Evolutionary conservation across 30 jellyfish, hydroid and myxozoan species (phyloP).

Genomic region (Phacellophora camtschatica): DNA sequence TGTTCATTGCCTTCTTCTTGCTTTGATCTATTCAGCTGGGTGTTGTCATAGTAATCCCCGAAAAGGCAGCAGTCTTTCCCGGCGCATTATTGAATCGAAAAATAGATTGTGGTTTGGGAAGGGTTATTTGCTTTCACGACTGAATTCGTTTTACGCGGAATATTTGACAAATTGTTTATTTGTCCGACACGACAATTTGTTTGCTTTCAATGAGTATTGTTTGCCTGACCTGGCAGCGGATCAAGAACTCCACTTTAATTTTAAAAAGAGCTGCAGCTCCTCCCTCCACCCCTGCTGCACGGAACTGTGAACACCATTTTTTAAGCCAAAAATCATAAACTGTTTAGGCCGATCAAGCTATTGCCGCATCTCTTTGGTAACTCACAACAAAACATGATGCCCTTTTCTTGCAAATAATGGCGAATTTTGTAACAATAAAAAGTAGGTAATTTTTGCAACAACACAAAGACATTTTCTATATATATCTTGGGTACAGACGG

Average conservation of each 20-base stretch:
- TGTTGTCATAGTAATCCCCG: conserved; percentile 25
- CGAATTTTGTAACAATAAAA: too few relatives aligned
- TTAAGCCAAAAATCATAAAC: too few relatives aligned
- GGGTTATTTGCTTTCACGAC: neutral
- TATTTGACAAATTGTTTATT: neutral
- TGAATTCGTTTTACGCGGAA: neutral
- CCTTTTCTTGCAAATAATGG: too few relatives aligned
- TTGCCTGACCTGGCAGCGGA: neutral
- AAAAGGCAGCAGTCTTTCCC: conserved; percentile 18
- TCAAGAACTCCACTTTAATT: too few relatives aligned
- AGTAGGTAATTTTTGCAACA: too few relatives aligned
- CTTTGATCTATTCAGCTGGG: conserved; percentile 4
- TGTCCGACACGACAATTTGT: neutral
- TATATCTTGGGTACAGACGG: too few relatives aligned
- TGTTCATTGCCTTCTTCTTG: neutral
- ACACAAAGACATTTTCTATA: too few relatives aligned
- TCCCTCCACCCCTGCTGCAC: too few relatives aligned
- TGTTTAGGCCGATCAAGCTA: too few relatives aligned
- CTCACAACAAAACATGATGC: too few relatives aligned
- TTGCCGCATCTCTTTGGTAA: neutral
- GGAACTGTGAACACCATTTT: too few relatives aligned
- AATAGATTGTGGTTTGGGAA: neutral
- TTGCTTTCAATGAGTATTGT: neutral
- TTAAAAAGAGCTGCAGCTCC: neutral
- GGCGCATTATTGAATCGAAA: conserved; percentile 42